Evolutionary conservation across 2,113 vertebrate species (phyloP).

Genomic region (Australoheros scitulus): DNA sequence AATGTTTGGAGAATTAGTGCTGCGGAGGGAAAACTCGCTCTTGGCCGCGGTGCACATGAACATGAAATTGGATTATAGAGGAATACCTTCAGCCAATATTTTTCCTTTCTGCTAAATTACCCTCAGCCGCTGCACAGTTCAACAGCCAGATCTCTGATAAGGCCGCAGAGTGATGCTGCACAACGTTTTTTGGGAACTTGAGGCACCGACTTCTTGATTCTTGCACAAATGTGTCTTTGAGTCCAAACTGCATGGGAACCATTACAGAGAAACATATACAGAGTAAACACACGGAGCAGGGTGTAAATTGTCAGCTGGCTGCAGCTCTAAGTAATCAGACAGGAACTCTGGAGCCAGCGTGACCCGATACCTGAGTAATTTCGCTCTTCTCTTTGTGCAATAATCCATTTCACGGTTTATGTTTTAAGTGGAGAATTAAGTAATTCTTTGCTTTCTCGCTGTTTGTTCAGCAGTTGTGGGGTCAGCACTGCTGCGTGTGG

Average conservation of each 20-base stretch:
- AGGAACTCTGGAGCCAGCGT: slow-evolving; percentile 20
- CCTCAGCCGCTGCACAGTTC: slow-evolving; percentile 36
- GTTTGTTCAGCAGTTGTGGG: slow-evolving; percentile 68
- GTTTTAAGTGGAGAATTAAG: slow-evolving; percentile 66
- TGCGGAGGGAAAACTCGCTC: slow-evolving; percentile 33
- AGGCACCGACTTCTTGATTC: slow-evolving; percentile 9
- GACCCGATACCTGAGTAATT: slow-evolving; percentile 59
- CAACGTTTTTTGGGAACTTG: slow-evolving; percentile 38
- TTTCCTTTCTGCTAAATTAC: slow-evolving; percentile 62
- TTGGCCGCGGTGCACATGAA: slow-evolving; percentile 31
- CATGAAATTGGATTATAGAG: slow-evolving; percentile 63
- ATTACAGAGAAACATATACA: slow-evolving; percentile 62
- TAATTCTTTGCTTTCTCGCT: slow-evolving; percentile 50
- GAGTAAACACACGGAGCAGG: slow-evolving; percentile 54
- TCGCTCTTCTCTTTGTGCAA: slow-evolving; percentile 45
- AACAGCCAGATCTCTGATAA: slow-evolving; percentile 65
- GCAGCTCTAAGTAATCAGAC: slow-evolving; percentile 56
- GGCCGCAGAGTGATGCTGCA: slow-evolving; percentile 35
- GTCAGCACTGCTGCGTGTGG: slow-evolving; percentile 62
- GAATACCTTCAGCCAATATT: slow-evolving; percentile 57
- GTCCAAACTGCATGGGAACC: slow-evolving; percentile 64
- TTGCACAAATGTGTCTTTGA: slow-evolving; percentile 63
- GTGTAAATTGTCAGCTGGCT: slow-evolving; percentile 52
- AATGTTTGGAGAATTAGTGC: slow-evolving; percentile 1
- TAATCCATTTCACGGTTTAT: slow-evolving; percentile 64